These are phyloP conservation scores for Empidonax alnorum DNA, from an alignment of 2,113 vertebrate species.

Conservation along the genomic window DNA sequence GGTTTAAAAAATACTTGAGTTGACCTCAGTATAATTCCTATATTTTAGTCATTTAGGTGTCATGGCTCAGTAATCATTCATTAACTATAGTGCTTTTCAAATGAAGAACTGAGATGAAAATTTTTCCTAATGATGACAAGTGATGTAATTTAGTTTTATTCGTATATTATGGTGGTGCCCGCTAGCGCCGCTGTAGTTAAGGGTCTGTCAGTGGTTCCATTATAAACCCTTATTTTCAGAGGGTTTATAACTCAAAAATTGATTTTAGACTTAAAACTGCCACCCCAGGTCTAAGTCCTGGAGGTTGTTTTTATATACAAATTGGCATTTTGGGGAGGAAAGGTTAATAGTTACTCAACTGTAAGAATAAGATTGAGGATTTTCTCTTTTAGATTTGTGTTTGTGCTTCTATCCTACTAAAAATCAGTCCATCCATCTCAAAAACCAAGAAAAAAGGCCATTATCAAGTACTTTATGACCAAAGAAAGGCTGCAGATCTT, in stretches of 20 bases:
- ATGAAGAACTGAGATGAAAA: slow-evolving; percentile 79
- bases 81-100: slow-evolving; percentile 80
- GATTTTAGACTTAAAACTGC: slow-evolving; percentile 65
- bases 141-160: slow-evolving; percentile 80
- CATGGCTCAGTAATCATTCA: slow-evolving; percentile 81
- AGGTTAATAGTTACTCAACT: slow-evolving; percentile 49
- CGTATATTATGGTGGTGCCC: slow-evolving; percentile 65
- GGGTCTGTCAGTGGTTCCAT: slow-evolving; percentile 68
- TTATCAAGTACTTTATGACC: background rate
- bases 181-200: slow-evolving; percentile 62
- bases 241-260: slow-evolving; percentile 69
- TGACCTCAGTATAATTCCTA: slow-evolving; percentile 81
- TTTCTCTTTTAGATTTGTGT: slow-evolving; percentile 12
- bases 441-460: background rate
- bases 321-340: slow-evolving; percentile 49
- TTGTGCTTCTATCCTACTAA: background rate
- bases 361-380: slow-evolving; percentile 13
- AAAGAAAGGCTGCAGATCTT: background rate
- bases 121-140: slow-evolving; percentile 82
- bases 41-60: slow-evolving; percentile 81
- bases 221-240: slow-evolving; percentile 28
- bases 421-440: background rate
- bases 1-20: slow-evolving; percentile 79
- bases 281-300: slow-evolving; percentile 39
- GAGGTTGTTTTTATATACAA: slow-evolving; percentile 72